Evolutionary conservation across 1,140 invertebrate genomes (phyloP).

Genomic region (Drosophila navojoa): DNA sequence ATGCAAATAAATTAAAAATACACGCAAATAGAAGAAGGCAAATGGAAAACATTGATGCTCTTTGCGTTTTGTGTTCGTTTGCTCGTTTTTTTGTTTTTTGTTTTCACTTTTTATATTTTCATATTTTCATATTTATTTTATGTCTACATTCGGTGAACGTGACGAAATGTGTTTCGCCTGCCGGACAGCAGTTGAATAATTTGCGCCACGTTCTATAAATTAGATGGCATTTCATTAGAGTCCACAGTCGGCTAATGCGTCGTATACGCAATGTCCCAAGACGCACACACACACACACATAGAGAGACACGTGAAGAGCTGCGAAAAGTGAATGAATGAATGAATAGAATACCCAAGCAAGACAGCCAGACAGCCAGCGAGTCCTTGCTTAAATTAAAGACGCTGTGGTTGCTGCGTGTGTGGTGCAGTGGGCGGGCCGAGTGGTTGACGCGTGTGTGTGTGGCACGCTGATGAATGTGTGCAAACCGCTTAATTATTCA

Average conservation of each 20-base stretch:
- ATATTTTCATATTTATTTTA: slow-evolving; percentile 29
- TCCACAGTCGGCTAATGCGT: slow-evolving; percentile 25
- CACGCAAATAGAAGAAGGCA: slow-evolving; percentile 54
- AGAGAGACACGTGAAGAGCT: slow-evolving; percentile 21
- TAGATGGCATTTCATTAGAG: slow-evolving; percentile 67
- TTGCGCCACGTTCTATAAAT: slow-evolving; percentile 71
- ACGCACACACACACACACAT: slow-evolving; percentile 17
- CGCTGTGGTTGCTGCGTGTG: slow-evolving; percentile 41
- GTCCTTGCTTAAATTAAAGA: slow-evolving; percentile 46
- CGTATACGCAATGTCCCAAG: slow-evolving; percentile 41
- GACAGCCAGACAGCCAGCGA: slow-evolving; percentile 37
- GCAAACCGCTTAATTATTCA: slow-evolving; percentile 81
- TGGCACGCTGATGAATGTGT: slow-evolving; percentile 62
- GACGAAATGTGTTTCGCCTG: slow-evolving; percentile 62
- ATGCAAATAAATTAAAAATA: slow-evolving; percentile 82
- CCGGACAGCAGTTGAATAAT: slow-evolving; percentile 62
- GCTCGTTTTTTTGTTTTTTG: not conserved
- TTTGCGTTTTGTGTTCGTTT: slow-evolving; percentile 21
- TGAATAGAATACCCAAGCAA: slow-evolving; percentile 53
- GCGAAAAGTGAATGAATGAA: slow-evolving; percentile 28
- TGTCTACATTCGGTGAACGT: slow-evolving; percentile 60
- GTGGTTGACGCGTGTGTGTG: slow-evolving; percentile 18
- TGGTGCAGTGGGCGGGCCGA: not conserved
- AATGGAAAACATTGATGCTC: slow-evolving; percentile 75
- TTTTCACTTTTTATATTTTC: slow-evolving; percentile 5